phyloP scores from a whole-genome alignment of 2,888 invertebrate species.

The Pasiphila rectangulata region DNA sequence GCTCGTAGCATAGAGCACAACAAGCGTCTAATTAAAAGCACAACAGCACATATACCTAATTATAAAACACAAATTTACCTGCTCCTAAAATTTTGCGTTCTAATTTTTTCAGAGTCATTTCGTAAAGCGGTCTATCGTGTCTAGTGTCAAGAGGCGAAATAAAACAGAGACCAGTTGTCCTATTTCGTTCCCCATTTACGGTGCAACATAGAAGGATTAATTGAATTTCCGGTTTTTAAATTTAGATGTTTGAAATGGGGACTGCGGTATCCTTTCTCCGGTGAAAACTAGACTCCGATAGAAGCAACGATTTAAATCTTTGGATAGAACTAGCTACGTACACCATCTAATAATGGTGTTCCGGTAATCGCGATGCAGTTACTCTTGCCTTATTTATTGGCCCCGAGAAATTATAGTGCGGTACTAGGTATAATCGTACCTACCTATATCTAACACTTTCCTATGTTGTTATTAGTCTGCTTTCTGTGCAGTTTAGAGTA shows the following conservation, averaged over 20 bases:
- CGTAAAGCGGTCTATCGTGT: slow-evolving; percentile 34
- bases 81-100: slow-evolving; percentile 53
- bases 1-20: slow-evolving; percentile 27
- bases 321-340: no score
- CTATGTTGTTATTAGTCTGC: no score
- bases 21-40: slow-evolving; percentile 45
- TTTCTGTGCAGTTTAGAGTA: no score
- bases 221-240: slow-evolving; percentile 78
- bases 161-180: slow-evolving; percentile 63
- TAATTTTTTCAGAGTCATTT: slow-evolving; percentile 55
- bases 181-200: slow-evolving; percentile 74
- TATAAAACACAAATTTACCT: slow-evolving; percentile 29
- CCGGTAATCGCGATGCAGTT: no score
- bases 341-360: no score
- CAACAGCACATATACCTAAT: slow-evolving; percentile 39
- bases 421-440: no score
- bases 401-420: no score
- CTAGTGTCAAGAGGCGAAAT: slow-evolving; percentile 52
- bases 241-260: slow-evolving; percentile 52
- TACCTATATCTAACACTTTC: no score
- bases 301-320: neutral
- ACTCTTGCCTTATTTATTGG: no score
- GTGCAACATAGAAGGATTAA: slow-evolving; percentile 70
- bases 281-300: slow-evolving; percentile 1
- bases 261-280: slow-evolving; percentile 12